Evolutionary conservation across 2,888 invertebrate genomes (phyloP), one percentile per base, ranked within the genome.

Genomic region (Helobdella robusta): DNA sequence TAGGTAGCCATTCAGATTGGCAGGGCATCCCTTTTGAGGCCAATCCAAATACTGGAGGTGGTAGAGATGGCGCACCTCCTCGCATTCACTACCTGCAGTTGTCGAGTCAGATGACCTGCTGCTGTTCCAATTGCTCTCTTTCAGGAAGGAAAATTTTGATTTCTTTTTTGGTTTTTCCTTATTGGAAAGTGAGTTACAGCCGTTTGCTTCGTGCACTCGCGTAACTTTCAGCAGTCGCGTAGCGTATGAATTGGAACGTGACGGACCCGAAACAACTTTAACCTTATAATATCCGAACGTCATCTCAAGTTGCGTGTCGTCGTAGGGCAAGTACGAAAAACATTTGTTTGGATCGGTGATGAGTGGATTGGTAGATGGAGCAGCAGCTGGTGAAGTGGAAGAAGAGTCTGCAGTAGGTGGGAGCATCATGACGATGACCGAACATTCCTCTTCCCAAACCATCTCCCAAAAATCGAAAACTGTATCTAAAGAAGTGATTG

Each of bases 401-500:
- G n/a, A n/a, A n/a, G n/a, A n/a, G n/a, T n/a, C n/a, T n/a, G n/a
- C n/a, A n/a, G n/a, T n/a, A n/a, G 23, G 73, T 60, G 85, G 86
- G 1, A 87, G 87, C 60, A 91, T 80, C 77, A 88, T 86, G 48
- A 89, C 88, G 69, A 93, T 82, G 63, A 93, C 83, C 73, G 87
- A 85, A 11, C 89, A 88, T 75, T 89, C 88, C 59, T 87, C 86
- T 80, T 91, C 90, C 90, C 91, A 91, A 61, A 88, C 86, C 82
- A 89, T 87, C 80, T 89, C 89, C 92, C 92, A 93, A 79, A 91
- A 87, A 74, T 85, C 85, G 60, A 79, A 80, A 2, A 84, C 79
- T 0, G 86, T 86, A 67, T 82, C 80, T 44, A 82, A 78, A 6
- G 8, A 8, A 36, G 60, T 8, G n/a, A 59, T 40, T 15, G 15